A percentile compares a stretch with the other conserved stretches of the same genome.
These are phyloP conservation scores for Percopsis omiscomaycus DNA, from an alignment of 2,797 vertebrate genomes.

Conservation along the genomic window DNA sequence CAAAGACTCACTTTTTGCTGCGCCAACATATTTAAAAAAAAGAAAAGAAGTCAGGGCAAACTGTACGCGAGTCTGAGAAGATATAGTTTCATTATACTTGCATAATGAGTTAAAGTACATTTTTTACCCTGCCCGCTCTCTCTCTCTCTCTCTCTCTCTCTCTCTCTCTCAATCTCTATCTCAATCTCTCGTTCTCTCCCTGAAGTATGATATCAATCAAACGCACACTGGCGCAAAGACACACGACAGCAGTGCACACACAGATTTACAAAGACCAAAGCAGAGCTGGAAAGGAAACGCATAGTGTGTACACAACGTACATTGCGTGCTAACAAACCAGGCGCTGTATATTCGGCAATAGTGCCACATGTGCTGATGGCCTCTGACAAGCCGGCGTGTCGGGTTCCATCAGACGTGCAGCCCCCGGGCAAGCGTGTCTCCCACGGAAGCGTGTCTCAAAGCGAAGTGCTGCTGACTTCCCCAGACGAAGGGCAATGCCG, in stretches of 20 bases:
- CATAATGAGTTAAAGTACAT: conserved; percentile 53
- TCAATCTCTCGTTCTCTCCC: conserved; percentile 24
- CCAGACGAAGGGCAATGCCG: too few relatives aligned
- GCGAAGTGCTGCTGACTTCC: too few relatives aligned
- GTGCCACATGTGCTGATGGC: too few relatives aligned
- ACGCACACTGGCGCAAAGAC: conserved; percentile 7
- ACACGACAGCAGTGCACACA: neutral
- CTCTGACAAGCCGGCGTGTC: too few relatives aligned
- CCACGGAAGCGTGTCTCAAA: too few relatives aligned
- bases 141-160: conserved; percentile 1
- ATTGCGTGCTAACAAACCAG: too few relatives aligned
- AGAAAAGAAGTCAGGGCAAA: conserved; percentile 39
- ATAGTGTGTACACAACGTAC: too few relatives aligned
- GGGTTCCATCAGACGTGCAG: too few relatives aligned
- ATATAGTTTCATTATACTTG: conserved; percentile 57
- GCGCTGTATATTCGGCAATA: too few relatives aligned
- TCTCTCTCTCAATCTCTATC: conserved; percentile 27
- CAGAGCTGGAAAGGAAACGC: too few relatives aligned
- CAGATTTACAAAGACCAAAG: too few relatives aligned
- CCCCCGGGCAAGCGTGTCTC: too few relatives aligned
- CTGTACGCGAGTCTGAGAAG: conserved; percentile 46
- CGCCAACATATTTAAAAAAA: conserved; percentile 32
- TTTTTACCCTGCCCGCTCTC: neutral
- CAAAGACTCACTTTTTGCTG: conserved; percentile 49
- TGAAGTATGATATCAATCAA: conserved; percentile 50